A percentile compares a stretch with the other conserved stretches of the same genome.
Evolutionary conservation across 2,113 vertebrate species (phyloP).

Genomic region (Istiophorus platypterus): DNA sequence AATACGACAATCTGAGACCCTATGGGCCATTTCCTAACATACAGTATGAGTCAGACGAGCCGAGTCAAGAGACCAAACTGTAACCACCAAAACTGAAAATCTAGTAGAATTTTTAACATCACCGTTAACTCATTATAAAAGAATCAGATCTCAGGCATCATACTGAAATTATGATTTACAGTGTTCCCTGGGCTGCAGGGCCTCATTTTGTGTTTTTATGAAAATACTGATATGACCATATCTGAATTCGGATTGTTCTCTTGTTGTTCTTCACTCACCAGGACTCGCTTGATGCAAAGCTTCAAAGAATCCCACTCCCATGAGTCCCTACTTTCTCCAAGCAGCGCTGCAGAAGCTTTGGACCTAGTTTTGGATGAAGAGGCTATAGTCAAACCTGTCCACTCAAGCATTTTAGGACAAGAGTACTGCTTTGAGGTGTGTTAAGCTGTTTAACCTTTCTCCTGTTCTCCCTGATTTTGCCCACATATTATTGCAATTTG

Average conservation of each 20-base stretch:
- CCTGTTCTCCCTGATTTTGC: not conserved
- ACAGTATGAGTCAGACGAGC: slow-evolving; percentile 44
- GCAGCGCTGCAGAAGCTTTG: slow-evolving; percentile 94
- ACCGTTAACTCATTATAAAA: slow-evolving; percentile 60
- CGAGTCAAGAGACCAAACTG: slow-evolving; percentile 48
- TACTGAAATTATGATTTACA: slow-evolving; percentile 29
- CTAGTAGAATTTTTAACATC: slow-evolving; percentile 49
- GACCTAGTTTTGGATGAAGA: slow-evolving; percentile 96
- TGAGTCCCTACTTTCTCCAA: slow-evolving; percentile 94
- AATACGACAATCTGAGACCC: not conserved
- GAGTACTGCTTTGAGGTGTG: slow-evolving; percentile 97
- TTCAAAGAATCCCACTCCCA: slow-evolving; percentile 98
- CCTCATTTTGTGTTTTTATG: slow-evolving; percentile 38
- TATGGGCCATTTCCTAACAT: slow-evolving; percentile 8
- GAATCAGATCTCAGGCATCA: slow-evolving; percentile 42
- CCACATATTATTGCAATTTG: not conserved
- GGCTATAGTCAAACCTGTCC: slow-evolving; percentile 94
- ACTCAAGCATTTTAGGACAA: slow-evolving; percentile 97
- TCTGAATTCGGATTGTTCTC: slow-evolving; percentile 19
- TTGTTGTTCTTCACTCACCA: slow-evolving; percentile 66
- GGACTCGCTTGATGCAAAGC: slow-evolving; percentile 95
- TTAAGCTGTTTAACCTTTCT: slow-evolving; percentile 11
- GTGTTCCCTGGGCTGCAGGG: slow-evolving; percentile 17
- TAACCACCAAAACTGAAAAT: slow-evolving; percentile 42
- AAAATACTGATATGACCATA: slow-evolving; percentile 7